phyloP scores from a whole-genome alignment of 2,113 vertebrate genomes.

The Manacus vitellinus region DNA sequence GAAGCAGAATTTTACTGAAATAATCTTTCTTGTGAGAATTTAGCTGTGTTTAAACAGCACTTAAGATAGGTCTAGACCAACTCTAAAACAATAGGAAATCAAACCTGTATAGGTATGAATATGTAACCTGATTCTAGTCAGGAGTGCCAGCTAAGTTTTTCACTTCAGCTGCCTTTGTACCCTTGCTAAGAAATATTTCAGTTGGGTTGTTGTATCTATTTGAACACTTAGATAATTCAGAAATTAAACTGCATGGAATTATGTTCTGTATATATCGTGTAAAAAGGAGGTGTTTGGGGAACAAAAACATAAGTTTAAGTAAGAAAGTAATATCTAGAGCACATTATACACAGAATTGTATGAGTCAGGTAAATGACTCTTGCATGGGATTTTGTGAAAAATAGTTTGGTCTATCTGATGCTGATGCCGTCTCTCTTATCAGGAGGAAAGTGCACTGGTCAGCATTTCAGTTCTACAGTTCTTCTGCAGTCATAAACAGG shows the following conservation, averaged over 20 bases:
- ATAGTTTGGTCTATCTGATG: neutral
- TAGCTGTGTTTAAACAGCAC: neutral
- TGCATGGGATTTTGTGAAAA: neutral
- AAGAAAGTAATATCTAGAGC: neutral
- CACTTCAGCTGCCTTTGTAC: neutral
- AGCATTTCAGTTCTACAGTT: conserved; percentile 1
- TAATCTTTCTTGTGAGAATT: neutral
- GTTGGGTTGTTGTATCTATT: neutral
- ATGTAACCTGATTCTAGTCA: neutral
- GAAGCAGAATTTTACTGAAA: neutral
- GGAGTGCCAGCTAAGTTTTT: neutral
- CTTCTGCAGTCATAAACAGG: conserved; percentile 7
- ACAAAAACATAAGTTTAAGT: neutral
- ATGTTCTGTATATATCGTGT: neutral
- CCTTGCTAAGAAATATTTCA: neutral
- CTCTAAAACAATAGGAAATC: neutral
- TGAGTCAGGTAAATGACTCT: neutral
- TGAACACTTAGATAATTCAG: neutral
- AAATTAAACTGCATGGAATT: neutral
- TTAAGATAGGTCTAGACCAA: neutral
- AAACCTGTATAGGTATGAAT: neutral
- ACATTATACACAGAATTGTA: neutral
- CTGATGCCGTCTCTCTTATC: neutral
- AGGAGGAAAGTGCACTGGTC: neutral
- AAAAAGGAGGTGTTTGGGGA: neutral